These are phyloP conservation scores for Cepaea hortensis DNA, from an alignment of 2,888 invertebrate species.

Conservation along the genomic window DNA sequence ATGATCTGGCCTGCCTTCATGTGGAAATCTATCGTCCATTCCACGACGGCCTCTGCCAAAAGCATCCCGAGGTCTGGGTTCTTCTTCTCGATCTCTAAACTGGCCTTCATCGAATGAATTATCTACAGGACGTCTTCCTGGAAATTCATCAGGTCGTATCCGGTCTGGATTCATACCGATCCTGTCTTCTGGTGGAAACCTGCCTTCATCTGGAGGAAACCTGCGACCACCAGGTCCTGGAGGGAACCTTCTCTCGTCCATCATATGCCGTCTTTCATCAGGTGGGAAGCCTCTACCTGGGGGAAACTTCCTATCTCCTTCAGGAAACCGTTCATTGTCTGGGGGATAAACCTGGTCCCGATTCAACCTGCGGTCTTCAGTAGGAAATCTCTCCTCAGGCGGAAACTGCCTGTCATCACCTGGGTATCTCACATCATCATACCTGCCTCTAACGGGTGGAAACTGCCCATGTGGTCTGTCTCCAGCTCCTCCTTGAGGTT, in stretches of 20 bases:
- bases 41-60: conserved; percentile 28
- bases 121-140: conserved; percentile 43
- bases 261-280: conserved; percentile 24
- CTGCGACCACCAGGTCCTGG: conserved; percentile 32
- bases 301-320: conserved; percentile 32
- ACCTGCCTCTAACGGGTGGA: conserved; percentile 19
- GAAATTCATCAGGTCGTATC: conserved; percentile 25
- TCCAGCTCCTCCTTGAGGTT: background rate
- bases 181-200: conserved; percentile 39
- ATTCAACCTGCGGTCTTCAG: conserved; percentile 28
- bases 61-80: conserved; percentile 14
- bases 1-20: conserved; percentile 27
- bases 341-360: conserved; percentile 9
- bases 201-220: conserved; percentile 27
- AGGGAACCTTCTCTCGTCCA: conserved; percentile 37
- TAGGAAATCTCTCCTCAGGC: conserved; percentile 20
- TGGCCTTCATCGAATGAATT: conserved; percentile 33
- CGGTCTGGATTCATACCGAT: conserved; percentile 24
- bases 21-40: conserved; percentile 21
- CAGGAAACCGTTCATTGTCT: conserved; percentile 31
- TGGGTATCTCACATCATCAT: conserved; percentile 25
- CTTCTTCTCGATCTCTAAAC: conserved; percentile 44
- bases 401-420: conserved; percentile 9
- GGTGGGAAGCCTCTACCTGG: conserved; percentile 12
- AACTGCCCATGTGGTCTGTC: conserved; percentile 14